Percentiles rank a stretch among this genome's conserved stretches.
Evolutionary conservation across 1,140 invertebrate species (phyloP).

Genomic region (Trichoplusia ni): DNA sequence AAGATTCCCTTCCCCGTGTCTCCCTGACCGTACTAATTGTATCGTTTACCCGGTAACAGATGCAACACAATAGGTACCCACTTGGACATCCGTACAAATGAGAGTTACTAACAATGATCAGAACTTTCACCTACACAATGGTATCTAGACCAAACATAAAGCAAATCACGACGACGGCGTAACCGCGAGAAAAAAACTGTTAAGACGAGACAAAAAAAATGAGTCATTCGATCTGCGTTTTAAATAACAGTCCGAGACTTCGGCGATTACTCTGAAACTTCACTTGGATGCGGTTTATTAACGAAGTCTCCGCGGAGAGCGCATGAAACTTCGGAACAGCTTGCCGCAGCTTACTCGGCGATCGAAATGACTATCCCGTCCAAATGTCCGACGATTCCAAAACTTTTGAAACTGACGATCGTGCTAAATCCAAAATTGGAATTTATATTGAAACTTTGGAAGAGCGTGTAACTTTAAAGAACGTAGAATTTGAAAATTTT

Average conservation of each 20-base stretch:
- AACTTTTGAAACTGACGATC: conserved; percentile 33
- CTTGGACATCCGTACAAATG: neutral
- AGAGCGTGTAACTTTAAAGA: conserved; percentile 5
- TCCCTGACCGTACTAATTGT: too few relatives aligned
- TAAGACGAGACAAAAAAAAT: neutral
- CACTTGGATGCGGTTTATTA: conserved; percentile 31
- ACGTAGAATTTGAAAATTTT: conserved; percentile 2
- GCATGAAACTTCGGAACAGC: conserved; percentile 33
- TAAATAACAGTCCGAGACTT: neutral
- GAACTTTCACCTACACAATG: neutral
- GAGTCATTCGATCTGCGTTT: conserved; percentile 11
- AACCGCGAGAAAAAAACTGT: neutral
- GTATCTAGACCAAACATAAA: neutral
- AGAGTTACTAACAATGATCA: neutral
- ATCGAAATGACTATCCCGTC: conserved; percentile 32
- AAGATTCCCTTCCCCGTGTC: neutral
- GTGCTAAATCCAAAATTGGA: conserved; percentile 23
- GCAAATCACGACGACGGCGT: neutral
- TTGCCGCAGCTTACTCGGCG: conserved; percentile 30
- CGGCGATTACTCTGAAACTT: conserved; percentile 16
- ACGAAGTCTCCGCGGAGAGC: conserved; percentile 22
- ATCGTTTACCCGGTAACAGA: neutral
- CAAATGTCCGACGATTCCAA: conserved; percentile 18
- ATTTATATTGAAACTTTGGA: conserved; percentile 22
- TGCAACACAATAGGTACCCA: neutral